Base-by-base conservation (phyloP, 2,797 vertebrate species). In the Melanotaenia maccullochi region DNA sequence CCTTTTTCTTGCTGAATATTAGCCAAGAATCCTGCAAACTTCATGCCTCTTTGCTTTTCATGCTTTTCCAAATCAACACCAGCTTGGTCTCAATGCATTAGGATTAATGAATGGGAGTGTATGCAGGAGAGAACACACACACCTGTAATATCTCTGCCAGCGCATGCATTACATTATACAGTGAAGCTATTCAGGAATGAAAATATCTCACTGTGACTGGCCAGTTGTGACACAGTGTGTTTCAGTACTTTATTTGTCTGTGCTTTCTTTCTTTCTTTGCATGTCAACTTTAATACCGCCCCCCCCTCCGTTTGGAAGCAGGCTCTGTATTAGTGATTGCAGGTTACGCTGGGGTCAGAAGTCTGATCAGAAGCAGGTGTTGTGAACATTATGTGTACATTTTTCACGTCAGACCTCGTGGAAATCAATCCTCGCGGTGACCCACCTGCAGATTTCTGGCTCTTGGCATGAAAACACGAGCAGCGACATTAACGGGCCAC, bases 361-460 rank as follows among this genome's bases (percentile, higher is more conserved):
- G 84, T 87, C 78, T 88, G 87, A 92, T 89, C 89, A 84, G 79
- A 89, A 86, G 86, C 90, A 93, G 82, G 82, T 91, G 92, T 67
- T 71, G 25, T 28, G 28, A 74, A 78, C 85, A 83, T 81, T 75
- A 77, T 82, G 70, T 76, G 66, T 71, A 75, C 80, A 86, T 91
- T 89, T 91, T 85, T 85, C 82, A 85, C 18, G 75, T 92, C 90
- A 84, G 73, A 77, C 75, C 87, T 90, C 11, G 67, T 91, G 81
- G 83, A 90, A 75, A 85, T 91, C 87, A 90, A 71, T 91, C 79
- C 73, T 25, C 0, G 60, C 72, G 1, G 24, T 82, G 85, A 90
- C 85, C 85, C 84, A 85, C 76, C 78, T 56, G 12, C 44, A 65
- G 71, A 65, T 83, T 40, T 67, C 30, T 51, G 77, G 32, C 32